Evolutionary conservation across 2,113 vertebrate genomes (phyloP).

Genomic region (Bambusicola thoracicus): DNA sequence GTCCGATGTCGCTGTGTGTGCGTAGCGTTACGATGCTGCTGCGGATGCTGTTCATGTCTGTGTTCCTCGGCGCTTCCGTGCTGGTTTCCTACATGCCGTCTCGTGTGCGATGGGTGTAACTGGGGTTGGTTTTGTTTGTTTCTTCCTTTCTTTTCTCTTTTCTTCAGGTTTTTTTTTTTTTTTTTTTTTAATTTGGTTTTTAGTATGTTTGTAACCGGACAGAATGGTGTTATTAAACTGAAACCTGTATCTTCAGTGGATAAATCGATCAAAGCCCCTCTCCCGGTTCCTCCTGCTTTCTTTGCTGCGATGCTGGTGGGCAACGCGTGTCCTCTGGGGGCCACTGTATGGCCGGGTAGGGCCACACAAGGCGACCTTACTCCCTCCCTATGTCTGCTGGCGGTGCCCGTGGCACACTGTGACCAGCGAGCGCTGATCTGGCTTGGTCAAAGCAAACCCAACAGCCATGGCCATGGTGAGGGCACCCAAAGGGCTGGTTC

Average conservation of each 20-base stretch:
- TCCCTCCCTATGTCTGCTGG: not conserved
- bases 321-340: fast-evolving
- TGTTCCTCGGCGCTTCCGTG: conserved; percentile 56
- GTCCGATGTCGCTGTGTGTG: conserved; percentile 43
- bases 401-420: not conserved
- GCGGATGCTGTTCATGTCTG: conserved; percentile 34
- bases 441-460: not conserved
- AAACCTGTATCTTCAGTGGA: conserved; percentile 69
- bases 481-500: not conserved
- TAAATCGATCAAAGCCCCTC: conserved; percentile 48
- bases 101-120: conserved; percentile 52
- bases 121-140: not conserved
- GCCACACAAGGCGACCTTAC: not conserved
- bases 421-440: not conserved
- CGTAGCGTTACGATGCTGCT: conserved; percentile 15
- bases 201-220: conserved; percentile 69
- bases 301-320: not conserved
- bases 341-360: no score
- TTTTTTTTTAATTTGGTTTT: conserved; percentile 67
- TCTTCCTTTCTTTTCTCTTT: not conserved
- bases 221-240: conserved; percentile 64
- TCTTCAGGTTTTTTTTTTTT: conserved; percentile 43
- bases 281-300: conserved; percentile 26
- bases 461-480: not conserved
- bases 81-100: conserved; percentile 55